These are phyloP conservation scores for Diorhabda carinulata DNA, from an alignment of 1,140 invertebrate genomes.

Conservation along the genomic window DNA sequence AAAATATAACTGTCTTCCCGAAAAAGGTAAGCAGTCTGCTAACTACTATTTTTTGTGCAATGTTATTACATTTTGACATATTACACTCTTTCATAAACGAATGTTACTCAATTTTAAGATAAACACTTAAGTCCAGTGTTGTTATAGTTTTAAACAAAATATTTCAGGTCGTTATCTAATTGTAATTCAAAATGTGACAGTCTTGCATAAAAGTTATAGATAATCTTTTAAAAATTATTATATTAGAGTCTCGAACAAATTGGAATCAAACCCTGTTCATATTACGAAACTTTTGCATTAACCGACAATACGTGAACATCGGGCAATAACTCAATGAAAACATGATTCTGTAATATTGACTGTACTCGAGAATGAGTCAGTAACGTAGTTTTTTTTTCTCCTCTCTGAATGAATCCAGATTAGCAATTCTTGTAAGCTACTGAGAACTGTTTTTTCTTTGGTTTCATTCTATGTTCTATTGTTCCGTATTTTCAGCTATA, in stretches of 20 bases:
- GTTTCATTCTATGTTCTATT: conserved; percentile 7
- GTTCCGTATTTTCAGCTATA: conserved; percentile 7
- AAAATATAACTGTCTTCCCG: conserved; percentile 3
- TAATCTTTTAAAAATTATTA: conserved; percentile 7
- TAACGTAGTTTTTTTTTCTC: conserved; percentile 7
- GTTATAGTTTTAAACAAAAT: conserved; percentile 5
- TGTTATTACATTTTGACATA: conserved; percentile 3
- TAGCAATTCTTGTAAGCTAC: conserved; percentile 4
- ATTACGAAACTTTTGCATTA: conserved; percentile 4
- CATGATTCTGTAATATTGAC: conserved; percentile 7
- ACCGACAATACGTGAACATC: conserved; percentile 6
- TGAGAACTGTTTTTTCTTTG: conserved; percentile 7
- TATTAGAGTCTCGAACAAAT: conserved; percentile 7
- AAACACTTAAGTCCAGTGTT: conserved; percentile 5
- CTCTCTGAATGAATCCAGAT: conserved; percentile 6
- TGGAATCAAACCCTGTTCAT: conserved; percentile 5
- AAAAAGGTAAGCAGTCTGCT: conserved; percentile 6
- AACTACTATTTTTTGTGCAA: conserved; percentile 7
- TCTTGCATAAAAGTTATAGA: conserved; percentile 7
- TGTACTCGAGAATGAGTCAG: conserved; percentile 6
- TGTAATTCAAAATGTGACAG: conserved; percentile 4
- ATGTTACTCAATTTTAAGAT: conserved; percentile 5
- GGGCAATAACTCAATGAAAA: conserved; percentile 7
- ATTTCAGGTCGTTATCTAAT: conserved; percentile 7
- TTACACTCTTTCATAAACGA: conserved; percentile 4